A percentile compares a stretch with the other conserved stretches of the same genome.
These are phyloP conservation scores for Calameuta pallipes DNA, from an alignment of 2,888 invertebrate species.

Conservation along the genomic window DNA sequence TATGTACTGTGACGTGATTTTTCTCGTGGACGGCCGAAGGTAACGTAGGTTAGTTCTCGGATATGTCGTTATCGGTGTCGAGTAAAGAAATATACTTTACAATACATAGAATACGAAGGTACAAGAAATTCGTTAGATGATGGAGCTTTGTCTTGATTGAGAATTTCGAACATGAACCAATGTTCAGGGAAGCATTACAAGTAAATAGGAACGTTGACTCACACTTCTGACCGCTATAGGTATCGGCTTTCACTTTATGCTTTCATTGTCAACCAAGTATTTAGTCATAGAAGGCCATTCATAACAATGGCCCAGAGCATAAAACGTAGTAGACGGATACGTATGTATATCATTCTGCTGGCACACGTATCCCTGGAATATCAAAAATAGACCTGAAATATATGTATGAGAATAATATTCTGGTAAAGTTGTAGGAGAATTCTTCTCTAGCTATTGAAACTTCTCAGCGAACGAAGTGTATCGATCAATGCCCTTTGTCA, in stretches of 20 bases:
- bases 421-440: background rate
- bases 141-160: background rate
- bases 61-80: too few species aligned
- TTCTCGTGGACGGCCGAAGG: too few species aligned
- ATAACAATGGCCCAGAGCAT: background rate
- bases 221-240: background rate
- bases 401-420: background rate
- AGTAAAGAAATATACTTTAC: too few species aligned
- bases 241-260: background rate
- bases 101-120: background rate
- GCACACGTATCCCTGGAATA: background rate
- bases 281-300: background rate
- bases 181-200: background rate
- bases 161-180: background rate
- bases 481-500: background rate
- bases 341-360: background rate
- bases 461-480: background rate
- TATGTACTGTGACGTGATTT: background rate
- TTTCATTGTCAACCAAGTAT: background rate
- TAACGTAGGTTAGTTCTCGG: too few species aligned
- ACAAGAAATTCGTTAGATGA: background rate
- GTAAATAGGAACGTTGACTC: background rate
- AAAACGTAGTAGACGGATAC: background rate
- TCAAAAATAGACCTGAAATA: background rate
- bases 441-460: background rate